phyloP scores from a whole-genome alignment of 2,888 invertebrate genomes.

The Meloe dianella region DNA sequence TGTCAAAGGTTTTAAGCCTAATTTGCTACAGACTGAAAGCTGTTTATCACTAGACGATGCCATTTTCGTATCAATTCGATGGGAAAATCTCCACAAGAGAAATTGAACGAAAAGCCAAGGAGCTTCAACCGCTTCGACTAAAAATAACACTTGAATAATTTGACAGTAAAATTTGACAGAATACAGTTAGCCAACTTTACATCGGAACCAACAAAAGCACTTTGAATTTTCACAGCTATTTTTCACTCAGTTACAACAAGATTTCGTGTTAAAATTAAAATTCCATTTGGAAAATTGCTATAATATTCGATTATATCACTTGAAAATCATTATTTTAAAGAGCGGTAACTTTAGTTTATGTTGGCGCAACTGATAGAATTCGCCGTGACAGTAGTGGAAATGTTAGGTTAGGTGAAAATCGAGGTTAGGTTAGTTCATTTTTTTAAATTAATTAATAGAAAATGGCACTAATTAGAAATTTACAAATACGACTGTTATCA shows the following conservation, averaged over 20 bases:
- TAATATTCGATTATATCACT: not conserved
- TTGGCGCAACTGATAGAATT: not conserved
- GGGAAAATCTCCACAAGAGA: too few species aligned
- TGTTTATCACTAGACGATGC: conserved; percentile 45
- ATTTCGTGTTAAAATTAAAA: not conserved
- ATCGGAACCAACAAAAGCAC: not conserved
- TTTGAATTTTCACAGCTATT: not conserved
- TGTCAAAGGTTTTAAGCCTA: conserved; percentile 71
- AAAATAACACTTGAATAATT: not conserved
- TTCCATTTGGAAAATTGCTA: not conserved
- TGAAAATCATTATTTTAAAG: not conserved
- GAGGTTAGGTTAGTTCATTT: not conserved
- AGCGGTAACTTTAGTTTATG: not conserved
- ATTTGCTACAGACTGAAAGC: conserved; percentile 49
- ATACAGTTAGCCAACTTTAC: not conserved
- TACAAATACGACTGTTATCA: not conserved
- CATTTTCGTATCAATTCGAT: conserved; percentile 36
- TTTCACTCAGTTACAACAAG: too few species aligned
- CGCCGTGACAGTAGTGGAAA: not conserved
- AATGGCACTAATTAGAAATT: conserved; percentile 22
- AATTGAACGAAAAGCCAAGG: too few species aligned
- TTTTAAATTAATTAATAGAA: not conserved
- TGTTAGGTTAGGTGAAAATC: not conserved
- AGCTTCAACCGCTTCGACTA: not conserved
- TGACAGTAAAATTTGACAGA: not conserved